Evolutionary conservation across 1,140 invertebrate species (phyloP).

Genomic region (Andrena cerasifolii): DNA sequence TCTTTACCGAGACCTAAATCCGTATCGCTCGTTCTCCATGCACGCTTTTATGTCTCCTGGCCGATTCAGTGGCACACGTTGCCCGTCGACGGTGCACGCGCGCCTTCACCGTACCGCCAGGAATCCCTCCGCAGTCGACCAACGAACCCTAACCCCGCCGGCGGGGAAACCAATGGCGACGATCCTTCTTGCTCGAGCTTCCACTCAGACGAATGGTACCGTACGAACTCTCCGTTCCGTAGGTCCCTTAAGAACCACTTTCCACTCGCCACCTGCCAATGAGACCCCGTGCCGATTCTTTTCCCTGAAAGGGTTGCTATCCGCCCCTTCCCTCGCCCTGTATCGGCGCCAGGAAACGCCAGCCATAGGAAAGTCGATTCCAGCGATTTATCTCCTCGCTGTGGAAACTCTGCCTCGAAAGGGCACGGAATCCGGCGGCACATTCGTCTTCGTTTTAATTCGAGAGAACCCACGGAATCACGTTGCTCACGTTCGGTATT

Average conservation of each 20-base stretch:
- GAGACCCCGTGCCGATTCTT: constrained; percentile 49
- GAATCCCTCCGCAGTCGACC: constrained; percentile 34
- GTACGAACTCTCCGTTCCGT: constrained; percentile 41
- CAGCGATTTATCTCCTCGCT: constrained; percentile 16
- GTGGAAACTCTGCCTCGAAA: not conserved
- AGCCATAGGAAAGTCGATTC: not conserved
- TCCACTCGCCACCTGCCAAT: constrained; percentile 41
- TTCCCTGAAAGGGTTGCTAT: constrained; percentile 30
- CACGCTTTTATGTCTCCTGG: constrained; percentile 28
- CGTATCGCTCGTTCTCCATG: constrained; percentile 15
- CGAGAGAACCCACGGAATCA: no score
- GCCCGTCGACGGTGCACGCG: not conserved
- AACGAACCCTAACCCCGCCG: constrained; percentile 4
- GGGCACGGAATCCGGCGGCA: not conserved
- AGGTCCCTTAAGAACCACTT: constrained; percentile 44
- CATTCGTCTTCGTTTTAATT: constrained; percentile 38
- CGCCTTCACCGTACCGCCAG: not conserved
- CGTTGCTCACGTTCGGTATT: no score
- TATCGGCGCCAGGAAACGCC: not conserved
- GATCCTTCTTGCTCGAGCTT: constrained; percentile 39
- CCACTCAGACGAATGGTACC: constrained; percentile 52
- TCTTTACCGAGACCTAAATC: constrained; percentile 24
- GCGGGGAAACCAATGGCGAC: constrained; percentile 53
- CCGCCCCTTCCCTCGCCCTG: not conserved
- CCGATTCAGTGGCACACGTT: constrained; percentile 2